A percentile compares a stretch with the other conserved stretches of the same genome.
phyloP scores from a whole-genome alignment of 2,888 invertebrate species.

The Cantharis nigra region DNA sequence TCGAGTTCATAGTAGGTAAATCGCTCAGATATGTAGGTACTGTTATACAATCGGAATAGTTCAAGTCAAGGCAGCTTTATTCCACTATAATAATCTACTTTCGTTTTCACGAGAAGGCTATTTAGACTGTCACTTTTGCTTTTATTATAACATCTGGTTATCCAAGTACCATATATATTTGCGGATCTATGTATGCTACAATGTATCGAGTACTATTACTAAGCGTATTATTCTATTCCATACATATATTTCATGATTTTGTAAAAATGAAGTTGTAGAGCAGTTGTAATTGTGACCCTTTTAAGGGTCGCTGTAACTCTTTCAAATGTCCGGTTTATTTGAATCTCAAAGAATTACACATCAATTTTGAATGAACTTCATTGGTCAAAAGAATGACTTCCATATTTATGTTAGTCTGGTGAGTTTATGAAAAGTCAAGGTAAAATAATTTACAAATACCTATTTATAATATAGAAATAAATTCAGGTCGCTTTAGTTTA shows the following conservation, averaged over 20 bases:
- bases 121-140: neutral
- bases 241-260: no score
- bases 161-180: neutral
- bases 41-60: neutral
- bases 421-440: neutral
- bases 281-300: no score
- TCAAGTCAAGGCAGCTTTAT: neutral
- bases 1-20: neutral
- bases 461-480: neutral
- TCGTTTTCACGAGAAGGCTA: slow-evolving; percentile 10
- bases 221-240: no score
- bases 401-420: neutral
- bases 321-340: no score
- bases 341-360: no score
- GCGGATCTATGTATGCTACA: neutral
- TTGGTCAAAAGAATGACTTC: neutral
- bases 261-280: no score
- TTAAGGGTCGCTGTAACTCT: no score
- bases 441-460: neutral
- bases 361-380: neutral
- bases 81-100: slow-evolving; percentile 5
- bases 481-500: neutral
- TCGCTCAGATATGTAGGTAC: neutral
- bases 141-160: neutral
- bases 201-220: no score